Evolutionary conservation across 2,888 invertebrate genomes (phyloP), one percentile per base, ranked within the genome.

Genomic region (Cenopis cana): DNA sequence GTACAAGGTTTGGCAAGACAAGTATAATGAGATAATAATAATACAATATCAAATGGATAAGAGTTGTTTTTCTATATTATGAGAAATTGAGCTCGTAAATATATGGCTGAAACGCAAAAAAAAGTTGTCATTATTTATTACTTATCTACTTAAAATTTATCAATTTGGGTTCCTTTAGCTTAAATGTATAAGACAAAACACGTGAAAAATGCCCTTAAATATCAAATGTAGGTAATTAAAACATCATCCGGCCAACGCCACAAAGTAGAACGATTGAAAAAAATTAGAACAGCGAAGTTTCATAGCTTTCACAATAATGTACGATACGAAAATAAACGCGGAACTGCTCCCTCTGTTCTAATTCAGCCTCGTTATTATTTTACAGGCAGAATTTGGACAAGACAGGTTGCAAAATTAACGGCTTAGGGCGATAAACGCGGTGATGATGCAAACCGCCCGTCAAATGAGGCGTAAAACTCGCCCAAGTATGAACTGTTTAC

Each of bases 231-330:
- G n/a, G 49, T 36, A 20, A 67, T 49, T 62, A 72, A 74, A 55
- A 11, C 46, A 29, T 41, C 60, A 38, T 14, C 55, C 33, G 46
- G 46, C 49, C 8, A 33, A 33, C 9, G 20, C 20, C 36, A 36
- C 12, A 50, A 59, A 54, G 33, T n/a, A 54, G 4, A 59, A 57
- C 29, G 52, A 78, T 77, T 79, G 81, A 74, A 76, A 77, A 77
- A 67, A 72, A 72, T 54, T 20, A 20, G 66, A 54, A 50, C 71
- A 56, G 66, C 78, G 66, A 60, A 66, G 75, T 70, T 76, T 68
- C 73, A 74, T 75, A 73, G 67, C 77, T 86, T 86, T 85, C 84
- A 81, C 82, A 85, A 84, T 81, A 73, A 24, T 76, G 77, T 79
- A 75, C 73, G 76, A 74, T 81, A 79, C 80, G 73, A 80, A 83